Conservation (phyloP, 2,797 vertebrate genomes). For the Phrynocephalus forsythii region DNA sequence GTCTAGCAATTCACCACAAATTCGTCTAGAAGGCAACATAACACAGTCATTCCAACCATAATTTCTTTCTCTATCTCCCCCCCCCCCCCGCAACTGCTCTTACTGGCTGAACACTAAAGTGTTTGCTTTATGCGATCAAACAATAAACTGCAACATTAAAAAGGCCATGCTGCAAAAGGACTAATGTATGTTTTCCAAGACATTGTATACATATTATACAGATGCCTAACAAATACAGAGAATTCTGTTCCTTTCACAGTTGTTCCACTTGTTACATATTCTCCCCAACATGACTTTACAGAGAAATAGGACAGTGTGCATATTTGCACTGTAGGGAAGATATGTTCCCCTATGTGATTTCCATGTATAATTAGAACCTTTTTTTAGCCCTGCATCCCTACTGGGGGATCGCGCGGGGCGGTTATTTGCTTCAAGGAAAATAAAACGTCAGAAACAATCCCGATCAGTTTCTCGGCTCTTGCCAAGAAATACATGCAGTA, state of each 20-base stretch:
- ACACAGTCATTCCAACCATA: background rate
- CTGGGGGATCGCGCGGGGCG: too few relatives aligned
- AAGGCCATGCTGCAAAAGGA: constrained; percentile 1
- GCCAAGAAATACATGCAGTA: background rate
- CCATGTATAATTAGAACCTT: background rate
- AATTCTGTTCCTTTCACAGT: background rate
- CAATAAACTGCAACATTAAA: background rate
- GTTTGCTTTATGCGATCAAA: background rate
- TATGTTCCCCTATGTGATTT: too few relatives aligned
- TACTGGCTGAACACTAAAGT: background rate
- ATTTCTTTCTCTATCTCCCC: too few relatives aligned
- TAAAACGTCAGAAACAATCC: background rate
- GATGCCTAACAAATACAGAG: constrained; percentile 30
- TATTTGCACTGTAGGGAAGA: background rate
- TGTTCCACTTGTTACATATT: background rate
- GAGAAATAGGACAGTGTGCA: background rate
- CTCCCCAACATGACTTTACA: background rate
- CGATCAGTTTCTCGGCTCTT: background rate
- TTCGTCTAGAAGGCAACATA: background rate
- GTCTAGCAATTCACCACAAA: constrained; percentile 6
- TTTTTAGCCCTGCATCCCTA: too few relatives aligned
- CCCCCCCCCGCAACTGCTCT: background rate
- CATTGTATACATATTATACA: background rate
- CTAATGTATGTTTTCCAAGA: constrained; percentile 29
- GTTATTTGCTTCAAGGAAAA: background rate